phyloP scores from a whole-genome alignment of 2,797 vertebrate genomes.

The Epinephelus malabaricus region DNA sequence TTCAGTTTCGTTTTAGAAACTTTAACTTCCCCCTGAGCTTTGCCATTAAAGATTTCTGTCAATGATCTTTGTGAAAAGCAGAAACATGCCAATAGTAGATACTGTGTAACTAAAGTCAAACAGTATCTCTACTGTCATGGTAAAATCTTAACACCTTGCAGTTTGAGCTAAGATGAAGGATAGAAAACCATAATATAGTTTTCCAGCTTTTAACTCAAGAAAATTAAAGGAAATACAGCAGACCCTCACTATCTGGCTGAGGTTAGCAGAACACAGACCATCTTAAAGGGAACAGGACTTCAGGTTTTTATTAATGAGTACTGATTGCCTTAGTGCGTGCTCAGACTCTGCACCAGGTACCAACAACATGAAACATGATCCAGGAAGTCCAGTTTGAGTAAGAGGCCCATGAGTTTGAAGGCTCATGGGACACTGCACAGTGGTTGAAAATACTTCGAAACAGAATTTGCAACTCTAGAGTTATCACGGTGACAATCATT shows the following conservation, averaged over 20 bases:
- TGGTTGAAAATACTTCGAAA: background rate
- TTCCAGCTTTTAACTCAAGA: background rate
- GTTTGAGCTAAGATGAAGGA: too few relatives aligned
- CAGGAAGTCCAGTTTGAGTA: background rate
- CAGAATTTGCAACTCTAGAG: background rate
- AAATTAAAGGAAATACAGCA: too few relatives aligned
- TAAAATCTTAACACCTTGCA: too few relatives aligned
- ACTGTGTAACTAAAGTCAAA: background rate
- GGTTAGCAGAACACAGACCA: background rate
- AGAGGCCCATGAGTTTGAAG: background rate
- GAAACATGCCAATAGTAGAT: background rate
- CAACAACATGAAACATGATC: background rate
- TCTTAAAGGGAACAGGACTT: background rate
- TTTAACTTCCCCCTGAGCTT: constrained; percentile 7
- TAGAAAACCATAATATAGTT: too few relatives aligned
- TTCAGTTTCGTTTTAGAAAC: background rate
- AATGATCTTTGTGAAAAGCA: constrained; percentile 11
- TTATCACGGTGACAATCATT: background rate
- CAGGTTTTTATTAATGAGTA: constrained; percentile 1
- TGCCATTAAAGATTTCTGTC: background rate
- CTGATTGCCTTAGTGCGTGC: background rate
- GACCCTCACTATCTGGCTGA: background rate
- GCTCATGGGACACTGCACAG: background rate
- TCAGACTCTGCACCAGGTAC: background rate
- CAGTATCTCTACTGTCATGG: background rate